Evolutionary conservation across 2,113 vertebrate genomes (phyloP), one percentile per base, ranked within the genome.

Genomic region (Tapirus terrestris): DNA sequence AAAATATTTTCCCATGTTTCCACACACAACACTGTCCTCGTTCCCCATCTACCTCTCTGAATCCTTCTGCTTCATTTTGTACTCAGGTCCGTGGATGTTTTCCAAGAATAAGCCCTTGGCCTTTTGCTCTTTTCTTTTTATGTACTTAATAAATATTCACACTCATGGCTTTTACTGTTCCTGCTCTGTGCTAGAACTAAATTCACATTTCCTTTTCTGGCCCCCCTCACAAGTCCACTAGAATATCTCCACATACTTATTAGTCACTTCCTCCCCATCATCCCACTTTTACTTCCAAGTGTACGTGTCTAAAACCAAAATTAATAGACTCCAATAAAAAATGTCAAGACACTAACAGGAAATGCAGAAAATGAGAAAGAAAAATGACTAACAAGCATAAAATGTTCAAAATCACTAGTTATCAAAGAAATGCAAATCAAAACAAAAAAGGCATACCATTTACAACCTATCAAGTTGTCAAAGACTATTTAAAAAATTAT

Each of bases 331-430:
- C 45, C 73, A 92, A 85, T 79, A 95, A 92, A 83, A 94, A 94
- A 89, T 81, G 65, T 91, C 76, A 84, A 89, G 90, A 83, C 17
- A 70, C 39, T 94, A 93, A 95, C 29, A 97, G 27, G 10, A 97
- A 94, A 94, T 95, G n/a, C 18, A 73, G 83, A 96, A 91, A 97
- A 97, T 91, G 79, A 68, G 95, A 97, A 92, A 58, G 70, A 88
- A 70, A 96, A 96, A 53, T 83, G 31, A 80, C 75, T 91, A 96
- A 87, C 25, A 87, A 92, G 51, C 21, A 92, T 90, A 89, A 93
- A 93, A 82, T 90, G 27, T 43, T 93, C 21, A 76, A 92, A 94
- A 97, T 94, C 48, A 85, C 27, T 94, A 92, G 88, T 88, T 96
- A 81, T 13, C 70, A 92, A 83, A 92, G 25, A 92, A 90, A 83